Evolutionary conservation across 2,797 vertebrate genomes (phyloP), one percentile per base, ranked within the genome.

Genomic region (Dromococcyx pavoninus): DNA sequence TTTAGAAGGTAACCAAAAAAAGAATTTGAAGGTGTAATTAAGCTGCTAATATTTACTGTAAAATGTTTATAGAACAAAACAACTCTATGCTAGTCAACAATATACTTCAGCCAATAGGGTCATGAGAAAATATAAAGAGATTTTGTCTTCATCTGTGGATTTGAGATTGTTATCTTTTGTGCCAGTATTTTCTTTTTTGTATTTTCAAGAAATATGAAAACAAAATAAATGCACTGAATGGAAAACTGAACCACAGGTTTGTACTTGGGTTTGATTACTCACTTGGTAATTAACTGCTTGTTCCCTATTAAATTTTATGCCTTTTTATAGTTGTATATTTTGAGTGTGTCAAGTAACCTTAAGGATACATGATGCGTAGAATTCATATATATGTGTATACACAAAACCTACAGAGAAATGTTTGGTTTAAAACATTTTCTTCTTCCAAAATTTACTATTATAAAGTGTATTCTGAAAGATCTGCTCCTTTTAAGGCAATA

Each of bases 1-100:
- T 93, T 96, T 82, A 56, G 62, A 96, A 92, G 30, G 67, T 56
- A 94, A 95, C 25, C 58, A 71, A 93, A 94, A 67, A 22, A 2
- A 35, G 6, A 56, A 46, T 44, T 71, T 62, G 37, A 33, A 94
- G 86, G 92, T 75, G 67, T 93, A 92, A 97, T 95, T 96, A 96
- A 92, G 65, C 27, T 93, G 39, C 86, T 91, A 94, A 90, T 93
- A 96, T 95, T 93, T 85, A 88, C 8, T 53, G 2, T 67, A 91
- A 94, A 73, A 39, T 33, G 58, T 48, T 78, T 94, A 50, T 4
- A 30, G 73, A 93, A 91, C 15, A 91, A 93, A 91, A 58, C 2
- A 1, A 21, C 7, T 90, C 46, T 74, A 67, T 65, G 89, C 65
- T 87, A 71, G n/a, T 39, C 43, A 88, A 74, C 15, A 77, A 9